Conservation (phyloP, 2,888 invertebrate genomes). For the Zeuzera pyrina region DNA sequence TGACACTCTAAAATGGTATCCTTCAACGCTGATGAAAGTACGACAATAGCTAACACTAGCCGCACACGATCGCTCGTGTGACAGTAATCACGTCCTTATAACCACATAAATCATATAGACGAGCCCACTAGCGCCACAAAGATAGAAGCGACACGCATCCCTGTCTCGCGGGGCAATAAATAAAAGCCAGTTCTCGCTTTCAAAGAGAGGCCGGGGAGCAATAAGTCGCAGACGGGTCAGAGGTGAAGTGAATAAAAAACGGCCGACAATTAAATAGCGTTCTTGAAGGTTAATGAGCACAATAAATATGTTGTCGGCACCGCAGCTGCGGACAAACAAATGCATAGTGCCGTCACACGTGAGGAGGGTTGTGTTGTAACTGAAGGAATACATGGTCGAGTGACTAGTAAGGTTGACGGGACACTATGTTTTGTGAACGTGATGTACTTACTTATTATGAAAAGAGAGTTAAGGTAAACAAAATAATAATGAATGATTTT, state of each 20-base stretch:
- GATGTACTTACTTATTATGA: no score
- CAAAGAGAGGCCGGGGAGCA: slow-evolving; percentile 67
- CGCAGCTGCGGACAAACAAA: slow-evolving; percentile 70
- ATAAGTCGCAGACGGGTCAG: slow-evolving; percentile 69
- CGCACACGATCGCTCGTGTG: slow-evolving; percentile 32
- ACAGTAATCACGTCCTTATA: slow-evolving; percentile 63
- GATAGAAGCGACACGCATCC: slow-evolving; percentile 65
- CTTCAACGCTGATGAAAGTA: no score
- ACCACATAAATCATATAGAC: slow-evolving; percentile 61
- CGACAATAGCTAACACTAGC: no score
- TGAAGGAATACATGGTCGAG: no score
- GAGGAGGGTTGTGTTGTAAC: slow-evolving; percentile 42
- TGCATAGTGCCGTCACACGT: slow-evolving; percentile 59
- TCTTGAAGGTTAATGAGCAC: slow-evolving; percentile 73
- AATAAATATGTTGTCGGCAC: slow-evolving; percentile 73
- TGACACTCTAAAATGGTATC: no score
- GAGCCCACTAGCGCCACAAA: slow-evolving; percentile 64
- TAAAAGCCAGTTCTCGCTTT: slow-evolving; percentile 68
- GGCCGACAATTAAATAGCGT: slow-evolving; percentile 73
- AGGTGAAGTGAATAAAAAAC: slow-evolving; percentile 73
- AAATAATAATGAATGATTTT: no score
- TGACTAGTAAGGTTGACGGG: no score
- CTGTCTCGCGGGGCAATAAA: slow-evolving; percentile 59
- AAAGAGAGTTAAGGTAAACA: no score
- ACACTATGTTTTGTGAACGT: no score